These are phyloP conservation scores for Bombus waltoni DNA, from an alignment of 1,140 invertebrate genomes.

Conservation along the genomic window DNA sequence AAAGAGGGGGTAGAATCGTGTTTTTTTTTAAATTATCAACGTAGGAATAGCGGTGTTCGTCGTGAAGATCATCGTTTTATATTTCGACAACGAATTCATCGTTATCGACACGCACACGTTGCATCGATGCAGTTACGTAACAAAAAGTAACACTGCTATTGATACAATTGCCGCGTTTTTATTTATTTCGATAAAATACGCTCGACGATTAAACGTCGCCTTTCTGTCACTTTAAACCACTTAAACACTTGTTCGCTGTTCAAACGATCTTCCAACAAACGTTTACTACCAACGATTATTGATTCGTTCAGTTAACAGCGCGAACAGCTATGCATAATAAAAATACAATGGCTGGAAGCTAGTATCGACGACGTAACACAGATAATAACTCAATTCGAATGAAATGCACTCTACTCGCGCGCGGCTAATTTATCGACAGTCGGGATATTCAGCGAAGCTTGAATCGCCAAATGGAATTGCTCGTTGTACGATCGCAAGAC, in stretches of 20 bases:
- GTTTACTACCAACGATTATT: neutral
- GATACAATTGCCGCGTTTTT: too few species aligned
- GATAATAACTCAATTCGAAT: constrained; percentile 5
- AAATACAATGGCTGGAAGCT: neutral
- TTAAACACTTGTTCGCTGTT: neutral
- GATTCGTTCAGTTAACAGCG: neutral
- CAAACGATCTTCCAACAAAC: neutral
- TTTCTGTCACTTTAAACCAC: neutral
- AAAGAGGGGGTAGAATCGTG: neutral
- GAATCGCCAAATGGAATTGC: neutral
- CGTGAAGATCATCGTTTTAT: too few species aligned
- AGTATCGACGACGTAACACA: neutral
- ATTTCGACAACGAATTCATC: too few species aligned
- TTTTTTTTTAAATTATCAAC: neutral
- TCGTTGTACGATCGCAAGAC: neutral
- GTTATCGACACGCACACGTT: too few species aligned
- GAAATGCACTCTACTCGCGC: too few species aligned
- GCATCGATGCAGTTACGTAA: too few species aligned
- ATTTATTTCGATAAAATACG: too few species aligned
- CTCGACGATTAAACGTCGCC: too few species aligned
- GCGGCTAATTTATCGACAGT: neutral
- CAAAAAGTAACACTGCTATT: too few species aligned
- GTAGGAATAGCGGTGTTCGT: too few species aligned
- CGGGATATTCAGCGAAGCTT: neutral
- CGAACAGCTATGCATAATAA: neutral